Base-by-base conservation (phyloP, 2,797 vertebrate species). In the Hypotaenidia philippensis region DNA sequence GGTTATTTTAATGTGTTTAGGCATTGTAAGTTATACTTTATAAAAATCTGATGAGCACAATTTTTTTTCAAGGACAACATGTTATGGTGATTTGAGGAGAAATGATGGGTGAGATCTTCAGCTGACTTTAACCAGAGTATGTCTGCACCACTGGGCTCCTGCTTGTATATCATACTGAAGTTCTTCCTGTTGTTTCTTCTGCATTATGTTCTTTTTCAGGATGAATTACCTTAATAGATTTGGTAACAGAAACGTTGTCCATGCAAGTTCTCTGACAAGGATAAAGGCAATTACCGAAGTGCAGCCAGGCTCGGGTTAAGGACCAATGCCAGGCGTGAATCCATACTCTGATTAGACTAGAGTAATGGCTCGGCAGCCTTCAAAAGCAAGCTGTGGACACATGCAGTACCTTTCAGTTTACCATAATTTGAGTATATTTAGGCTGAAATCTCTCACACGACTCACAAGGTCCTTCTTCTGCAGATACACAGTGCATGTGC, bases 401-500 rank as follows among this genome's bases (percentile, higher is more conserved):
- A 44, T 8, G 2, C n/a, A 22, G 47, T 45, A 44, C 31, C 81
- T 87, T 88, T 90, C 83, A 75, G 5, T 50, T 87, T 56, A 21
- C 57, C 1, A 0, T 18, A 31, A 64, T 78, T 85, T 59, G 38
- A n/a, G 27, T 71, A 69, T 57, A 25, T 81, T 86, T 72, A 82
- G 63, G 52, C 38, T 36, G 64, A 76, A 57, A 32, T 20, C 26
- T 63, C 44, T 79, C 61, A 55, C 44, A 12, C 1, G 1, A 11
- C 40, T 63, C 49, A 11, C 26, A 47, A 52, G 12, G 44, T 71
- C 65, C 25, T 47, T 10, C 47, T 79, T 87, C 66, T 82, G 59
- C 36, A 45, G 59, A 47, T 31, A 16, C 3, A 1, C n/a, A 32
- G 40, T 0, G 2, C 2, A 0, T 0, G 0, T 68, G 18, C 32